Base-by-base conservation (phyloP, 2,888 invertebrate genomes). In the Parthenolecanium corni region DNA sequence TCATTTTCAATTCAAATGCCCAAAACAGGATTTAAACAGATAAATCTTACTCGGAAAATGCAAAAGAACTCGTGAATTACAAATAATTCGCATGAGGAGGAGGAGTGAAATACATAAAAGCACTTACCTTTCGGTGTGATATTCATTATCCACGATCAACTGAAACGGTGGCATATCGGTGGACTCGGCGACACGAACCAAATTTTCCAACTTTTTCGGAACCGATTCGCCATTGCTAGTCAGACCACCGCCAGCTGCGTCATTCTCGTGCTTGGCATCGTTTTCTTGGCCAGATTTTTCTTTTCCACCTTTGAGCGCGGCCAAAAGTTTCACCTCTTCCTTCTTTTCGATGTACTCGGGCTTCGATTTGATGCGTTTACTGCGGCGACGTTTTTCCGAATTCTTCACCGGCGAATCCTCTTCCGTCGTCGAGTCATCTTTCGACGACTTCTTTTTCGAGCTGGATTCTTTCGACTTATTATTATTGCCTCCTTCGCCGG, bases 51-150 rank as follows among this genome's bases (percentile, higher is more conserved):
- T n/a, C n/a, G n/a, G n/a, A n/a, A n/a, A n/a, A n/a, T n/a, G n/a
- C n/a, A n/a, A n/a, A n/a, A n/a, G n/a, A n/a, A n/a, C n/a, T n/a
- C n/a, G n/a, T n/a, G n/a, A n/a, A n/a, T n/a, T n/a, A n/a, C n/a
- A n/a, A n/a, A n/a, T n/a, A n/a, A n/a, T n/a, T n/a, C n/a, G n/a
- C n/a, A n/a, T n/a, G n/a, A n/a, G n/a, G n/a, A n/a, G n/a, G n/a
- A n/a, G n/a, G n/a, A n/a, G n/a, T n/a, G n/a, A n/a, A n/a, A n/a
- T n/a, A n/a, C n/a, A n/a, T n/a, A n/a, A n/a, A n/a, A n/a, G n/a
- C n/a, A n/a, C 36, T 40, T 42, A 63, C 63, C 53, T 63, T 12
- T 63, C 63, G 12, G 53, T 53, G n/a, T 31, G 42, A 47, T 63
- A 63, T 38, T 63, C 53, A 18, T 63, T 63, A 36, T 63, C 63